Evolutionary conservation across 1,140 invertebrate species (phyloP).

Genomic region (Pogonomyrmex barbatus): DNA sequence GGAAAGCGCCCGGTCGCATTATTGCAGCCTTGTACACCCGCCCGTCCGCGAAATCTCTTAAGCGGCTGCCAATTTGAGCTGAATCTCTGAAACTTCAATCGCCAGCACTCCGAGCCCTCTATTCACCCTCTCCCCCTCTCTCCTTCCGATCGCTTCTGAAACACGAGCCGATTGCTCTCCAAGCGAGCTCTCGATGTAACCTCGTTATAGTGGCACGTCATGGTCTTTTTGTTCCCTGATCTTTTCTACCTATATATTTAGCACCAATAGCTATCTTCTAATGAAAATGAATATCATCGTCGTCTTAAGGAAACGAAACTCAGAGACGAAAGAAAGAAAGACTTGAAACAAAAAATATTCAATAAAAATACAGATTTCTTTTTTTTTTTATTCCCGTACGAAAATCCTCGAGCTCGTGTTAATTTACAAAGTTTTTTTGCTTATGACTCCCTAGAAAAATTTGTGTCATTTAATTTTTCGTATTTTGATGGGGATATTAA

Average conservation of each 20-base stretch:
- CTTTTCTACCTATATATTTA: slow-evolving; percentile 74
- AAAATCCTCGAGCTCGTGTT: neutral
- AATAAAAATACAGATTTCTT: neutral
- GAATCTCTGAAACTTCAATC: slow-evolving; percentile 76
- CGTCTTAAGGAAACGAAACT: neutral
- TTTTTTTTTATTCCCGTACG: neutral
- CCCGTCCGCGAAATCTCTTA: slow-evolving; percentile 80
- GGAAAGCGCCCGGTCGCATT: slow-evolving; percentile 49
- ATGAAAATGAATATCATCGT: neutral
- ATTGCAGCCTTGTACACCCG: slow-evolving; percentile 55
- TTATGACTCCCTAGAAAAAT: neutral
- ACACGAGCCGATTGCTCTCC: slow-evolving; percentile 56
- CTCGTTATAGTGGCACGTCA: slow-evolving; percentile 77
- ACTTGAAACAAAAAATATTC: neutral
- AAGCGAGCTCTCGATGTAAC: slow-evolving; percentile 78
- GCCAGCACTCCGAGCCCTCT: slow-evolving; percentile 29
- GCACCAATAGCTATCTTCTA: neutral
- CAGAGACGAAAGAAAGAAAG: neutral
- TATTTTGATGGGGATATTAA: neutral
- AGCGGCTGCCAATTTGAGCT: slow-evolving; percentile 82
- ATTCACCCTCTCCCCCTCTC: slow-evolving; percentile 21
- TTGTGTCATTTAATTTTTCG: neutral
- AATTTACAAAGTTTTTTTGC: neutral
- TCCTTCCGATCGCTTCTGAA: slow-evolving; percentile 34
- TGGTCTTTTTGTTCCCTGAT: slow-evolving; percentile 38